These are phyloP conservation scores for Sphyrna mokarran DNA, from an alignment of 2,113 vertebrate genomes.

Conservation along the genomic window DNA sequence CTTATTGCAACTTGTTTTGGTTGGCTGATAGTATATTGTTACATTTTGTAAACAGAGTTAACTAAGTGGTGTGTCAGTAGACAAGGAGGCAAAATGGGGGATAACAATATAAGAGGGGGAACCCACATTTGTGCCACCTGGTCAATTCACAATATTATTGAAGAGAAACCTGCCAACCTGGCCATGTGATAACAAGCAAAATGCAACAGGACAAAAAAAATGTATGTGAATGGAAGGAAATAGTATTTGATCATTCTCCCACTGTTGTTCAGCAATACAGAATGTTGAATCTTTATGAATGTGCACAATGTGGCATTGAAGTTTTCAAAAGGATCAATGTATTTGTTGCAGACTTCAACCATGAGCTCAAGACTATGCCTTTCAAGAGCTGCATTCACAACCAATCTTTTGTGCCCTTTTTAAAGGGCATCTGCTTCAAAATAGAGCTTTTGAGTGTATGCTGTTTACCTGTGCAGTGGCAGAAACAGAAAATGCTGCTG, in stretches of 20 bases:
- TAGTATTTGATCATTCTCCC: neutral
- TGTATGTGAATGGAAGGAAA: neutral
- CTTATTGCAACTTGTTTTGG: neutral
- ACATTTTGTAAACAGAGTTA: no score
- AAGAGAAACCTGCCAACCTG: neutral
- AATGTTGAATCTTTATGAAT: neutral
- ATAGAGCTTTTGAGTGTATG: neutral
- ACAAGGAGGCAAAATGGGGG: neutral
- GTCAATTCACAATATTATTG: neutral
- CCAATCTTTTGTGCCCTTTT: neutral
- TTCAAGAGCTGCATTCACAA: neutral
- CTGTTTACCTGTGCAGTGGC: conserved; percentile 12
- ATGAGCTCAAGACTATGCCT: neutral
- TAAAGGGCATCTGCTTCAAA: neutral
- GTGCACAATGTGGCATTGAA: neutral
- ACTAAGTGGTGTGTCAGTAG: neutral
- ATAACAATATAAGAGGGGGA: neutral
- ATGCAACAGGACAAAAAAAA: neutral
- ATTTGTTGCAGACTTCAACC: neutral
- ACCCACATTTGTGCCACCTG: neutral
- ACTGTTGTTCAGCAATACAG: neutral
- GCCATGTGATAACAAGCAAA: neutral
- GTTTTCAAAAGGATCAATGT: neutral
- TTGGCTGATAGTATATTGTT: no score
- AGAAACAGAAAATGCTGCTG: neutral